A percentile compares a stretch with the other conserved stretches of the same genome.
Conservation (phyloP, 2,888 invertebrate genomes). For the Drosophila siamana region DNA sequence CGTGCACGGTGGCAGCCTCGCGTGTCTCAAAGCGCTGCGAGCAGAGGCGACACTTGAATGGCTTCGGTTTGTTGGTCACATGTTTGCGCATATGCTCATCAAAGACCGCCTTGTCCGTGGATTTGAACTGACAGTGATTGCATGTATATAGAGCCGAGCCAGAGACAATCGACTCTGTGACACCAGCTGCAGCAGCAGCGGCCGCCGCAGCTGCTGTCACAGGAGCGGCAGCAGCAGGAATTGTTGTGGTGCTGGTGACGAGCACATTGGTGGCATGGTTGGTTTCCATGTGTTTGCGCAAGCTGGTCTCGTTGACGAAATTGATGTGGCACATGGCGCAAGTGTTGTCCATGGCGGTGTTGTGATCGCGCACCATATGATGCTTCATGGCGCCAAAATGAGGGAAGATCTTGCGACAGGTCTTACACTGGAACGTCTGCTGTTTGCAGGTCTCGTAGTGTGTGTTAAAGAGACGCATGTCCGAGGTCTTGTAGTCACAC, state of each 20-base stretch:
- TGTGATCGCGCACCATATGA: conserved; percentile 85
- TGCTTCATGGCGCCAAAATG: conserved; percentile 84
- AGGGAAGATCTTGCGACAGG: conserved; percentile 84
- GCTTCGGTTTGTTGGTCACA: conserved; percentile 83
- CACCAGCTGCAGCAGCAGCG: conserved; percentile 63
- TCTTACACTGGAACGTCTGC: conserved; percentile 85
- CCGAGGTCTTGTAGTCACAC: conserved; percentile 85
- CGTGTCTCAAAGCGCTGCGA: conserved; percentile 85
- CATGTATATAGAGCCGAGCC: conserved; percentile 82
- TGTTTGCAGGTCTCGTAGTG: conserved; percentile 85
- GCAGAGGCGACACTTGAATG: conserved; percentile 86
- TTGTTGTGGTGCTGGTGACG: conserved; percentile 81
- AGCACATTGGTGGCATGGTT: conserved; percentile 85
- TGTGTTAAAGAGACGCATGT: conserved; percentile 85
- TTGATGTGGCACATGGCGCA: conserved; percentile 85
- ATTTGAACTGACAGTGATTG: conserved; percentile 85
- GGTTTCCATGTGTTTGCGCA: conserved; percentile 85
- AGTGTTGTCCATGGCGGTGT: conserved; percentile 83
- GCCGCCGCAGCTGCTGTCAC: conserved; percentile 65
- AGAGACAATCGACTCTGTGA: conserved; percentile 50
- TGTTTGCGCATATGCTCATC: conserved; percentile 85
- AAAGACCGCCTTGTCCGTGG: conserved; percentile 83
- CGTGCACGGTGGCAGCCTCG: conserved; percentile 85
- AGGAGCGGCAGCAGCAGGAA: conserved; percentile 81
- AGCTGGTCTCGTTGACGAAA: conserved; percentile 83